Conservation (phyloP, 2,797 vertebrate genomes). For the Telmatherina bonti region DNA sequence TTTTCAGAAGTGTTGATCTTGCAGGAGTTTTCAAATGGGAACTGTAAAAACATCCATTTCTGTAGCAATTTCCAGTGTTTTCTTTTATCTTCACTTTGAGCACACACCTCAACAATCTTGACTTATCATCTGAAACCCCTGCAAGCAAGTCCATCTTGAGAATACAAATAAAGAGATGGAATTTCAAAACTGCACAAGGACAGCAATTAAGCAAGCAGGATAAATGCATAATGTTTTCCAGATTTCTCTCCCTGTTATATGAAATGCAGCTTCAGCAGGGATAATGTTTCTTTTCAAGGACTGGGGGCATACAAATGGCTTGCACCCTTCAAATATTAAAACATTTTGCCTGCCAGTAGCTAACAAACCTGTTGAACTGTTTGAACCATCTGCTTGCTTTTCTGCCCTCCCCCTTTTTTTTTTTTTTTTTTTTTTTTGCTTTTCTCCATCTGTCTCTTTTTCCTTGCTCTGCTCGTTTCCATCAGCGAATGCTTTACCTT, state of each 20-base stretch:
- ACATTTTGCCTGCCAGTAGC: slow-evolving; percentile 62
- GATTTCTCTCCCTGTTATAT: slow-evolving; percentile 69
- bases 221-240: slow-evolving; percentile 59
- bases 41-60: slow-evolving; percentile 7
- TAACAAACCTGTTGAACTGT: slow-evolving; percentile 60
- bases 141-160: slow-evolving; percentile 44
- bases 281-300: slow-evolving; percentile 69
- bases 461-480: slow-evolving; percentile 29
- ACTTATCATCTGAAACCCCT: slow-evolving; percentile 39
- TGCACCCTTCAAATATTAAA: slow-evolving; percentile 69
- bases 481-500: slow-evolving; percentile 45
- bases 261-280: slow-evolving; percentile 65
- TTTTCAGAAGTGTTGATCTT: slow-evolving; percentile 18
- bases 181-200: slow-evolving; percentile 68
- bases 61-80: slow-evolving; percentile 33
- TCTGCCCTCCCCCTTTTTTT: slow-evolving; percentile 35
- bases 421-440: slow-evolving; percentile 41
- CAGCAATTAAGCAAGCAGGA: slow-evolving; percentile 67
- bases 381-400: slow-evolving; percentile 62
- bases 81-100: slow-evolving; percentile 27
- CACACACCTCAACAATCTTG: slow-evolving; percentile 25
- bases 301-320: slow-evolving; percentile 62
- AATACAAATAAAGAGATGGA: slow-evolving; percentile 64
- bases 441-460: slow-evolving; percentile 18
- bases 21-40: slow-evolving; percentile 10